phyloP scores from a whole-genome alignment of 2,888 invertebrate genomes.

The Megamerina dolium region DNA sequence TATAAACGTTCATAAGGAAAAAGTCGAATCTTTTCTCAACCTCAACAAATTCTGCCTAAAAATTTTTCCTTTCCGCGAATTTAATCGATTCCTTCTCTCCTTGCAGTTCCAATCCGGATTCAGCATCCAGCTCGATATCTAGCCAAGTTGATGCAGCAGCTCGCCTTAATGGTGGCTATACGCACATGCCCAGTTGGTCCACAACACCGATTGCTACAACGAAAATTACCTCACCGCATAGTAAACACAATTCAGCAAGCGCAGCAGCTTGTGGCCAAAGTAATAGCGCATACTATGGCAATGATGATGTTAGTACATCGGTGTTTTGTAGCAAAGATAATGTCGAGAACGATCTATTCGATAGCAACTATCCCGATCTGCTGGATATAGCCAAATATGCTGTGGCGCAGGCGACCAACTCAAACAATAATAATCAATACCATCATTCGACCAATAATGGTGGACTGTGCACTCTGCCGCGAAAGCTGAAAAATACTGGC shows the following conservation, averaged over 20 bases:
- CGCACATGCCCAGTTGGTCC: conserved; percentile 35
- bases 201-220: conserved; percentile 40
- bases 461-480: conserved; percentile 62
- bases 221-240: conserved; percentile 41
- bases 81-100: no score
- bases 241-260: conserved; percentile 20
- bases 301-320: conserved; percentile 41
- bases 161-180: conserved; percentile 32
- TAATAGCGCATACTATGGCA: conserved; percentile 25
- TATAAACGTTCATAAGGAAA: no score
- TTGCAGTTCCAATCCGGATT: conserved; percentile 52
- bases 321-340: conserved; percentile 45
- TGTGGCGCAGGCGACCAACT: conserved; percentile 35
- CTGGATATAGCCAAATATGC: conserved; percentile 46
- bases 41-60: not conserved
- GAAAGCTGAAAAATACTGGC: conserved; percentile 43
- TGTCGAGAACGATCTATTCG: conserved; percentile 47
- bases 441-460: conserved; percentile 3
- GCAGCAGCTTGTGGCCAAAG: conserved; percentile 6
- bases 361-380: conserved; percentile 47
- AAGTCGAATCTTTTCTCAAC: not conserved
- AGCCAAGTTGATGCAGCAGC: conserved; percentile 48
- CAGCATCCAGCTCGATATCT: conserved; percentile 56
- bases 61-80: no score
- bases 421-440: conserved; percentile 12